These are phyloP conservation scores for Lordiphosa fenestrarum DNA, from an alignment of 2,888 invertebrate genomes.

Conservation along the genomic window DNA sequence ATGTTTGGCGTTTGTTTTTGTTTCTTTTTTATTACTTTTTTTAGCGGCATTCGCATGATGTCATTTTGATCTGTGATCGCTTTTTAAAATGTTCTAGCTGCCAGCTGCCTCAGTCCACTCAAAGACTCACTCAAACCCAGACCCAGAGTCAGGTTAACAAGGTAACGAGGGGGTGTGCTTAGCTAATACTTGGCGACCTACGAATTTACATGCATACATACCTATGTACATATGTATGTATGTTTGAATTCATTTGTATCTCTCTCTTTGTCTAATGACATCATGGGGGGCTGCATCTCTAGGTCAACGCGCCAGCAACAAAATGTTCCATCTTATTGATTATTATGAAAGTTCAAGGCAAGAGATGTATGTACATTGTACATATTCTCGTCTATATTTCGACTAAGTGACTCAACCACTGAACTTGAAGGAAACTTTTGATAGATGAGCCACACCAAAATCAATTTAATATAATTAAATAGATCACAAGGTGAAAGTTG, in stretches of 20 bases:
- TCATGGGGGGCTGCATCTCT: conserved; percentile 50
- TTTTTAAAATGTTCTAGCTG: conserved; percentile 22
- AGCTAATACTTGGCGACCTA: not conserved
- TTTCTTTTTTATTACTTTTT: conserved; percentile 5
- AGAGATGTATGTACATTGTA: conserved; percentile 7
- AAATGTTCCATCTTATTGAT: conserved; percentile 44
- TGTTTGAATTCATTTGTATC: conserved; percentile 7
- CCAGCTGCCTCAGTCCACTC: conserved; percentile 18
- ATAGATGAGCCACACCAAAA: no score
- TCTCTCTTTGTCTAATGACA: conserved; percentile 42
- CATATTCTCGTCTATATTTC: not conserved
- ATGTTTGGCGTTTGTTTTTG: conserved; percentile 36
- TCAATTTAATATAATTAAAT: conserved; percentile 17
- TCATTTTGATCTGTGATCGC: conserved; percentile 41
- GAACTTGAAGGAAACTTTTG: no score
- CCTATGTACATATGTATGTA: no score
- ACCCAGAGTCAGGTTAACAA: conserved; percentile 12
- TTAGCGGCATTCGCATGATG: conserved; percentile 51
- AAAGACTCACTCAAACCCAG: conserved; percentile 5
- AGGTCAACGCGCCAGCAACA: conserved; percentile 33
- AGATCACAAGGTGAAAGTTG: conserved; percentile 32
- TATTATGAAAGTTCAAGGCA: conserved; percentile 53
- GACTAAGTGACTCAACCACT: conserved; percentile 32
- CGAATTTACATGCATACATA: not conserved
- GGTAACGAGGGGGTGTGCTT: conserved; percentile 1